Percentiles rank a stretch among this genome's conserved stretches.
phyloP scores from a whole-genome alignment of 2,888 invertebrate species.

The Eustalomyia histrio region DNA sequence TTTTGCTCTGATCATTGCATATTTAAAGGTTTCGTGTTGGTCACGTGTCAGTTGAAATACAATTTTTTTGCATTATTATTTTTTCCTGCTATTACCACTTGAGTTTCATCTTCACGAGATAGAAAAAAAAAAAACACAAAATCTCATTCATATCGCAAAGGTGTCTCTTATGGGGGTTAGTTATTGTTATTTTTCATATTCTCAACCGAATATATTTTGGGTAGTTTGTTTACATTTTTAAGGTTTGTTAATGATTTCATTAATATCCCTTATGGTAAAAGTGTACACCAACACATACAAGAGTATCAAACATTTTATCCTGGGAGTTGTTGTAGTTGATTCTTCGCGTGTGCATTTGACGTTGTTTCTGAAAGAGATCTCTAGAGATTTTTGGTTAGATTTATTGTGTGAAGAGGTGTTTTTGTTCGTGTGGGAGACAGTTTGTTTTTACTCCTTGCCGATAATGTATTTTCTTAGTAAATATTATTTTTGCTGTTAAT shows the following conservation, averaged over 20 bases:
- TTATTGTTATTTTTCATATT: conserved; percentile 32
- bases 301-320: conserved; percentile 20
- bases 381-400: conserved; percentile 56
- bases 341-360: conserved; percentile 30
- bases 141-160: conserved; percentile 41
- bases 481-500: conserved; percentile 60
- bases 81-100: conserved; percentile 48
- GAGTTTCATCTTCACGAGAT: conserved; percentile 32
- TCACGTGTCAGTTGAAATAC: conserved; percentile 61
- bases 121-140: conserved; percentile 26
- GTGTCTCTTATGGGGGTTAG: conserved; percentile 44
- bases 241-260: conserved; percentile 69
- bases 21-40: conserved; percentile 37
- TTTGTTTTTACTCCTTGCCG: conserved; percentile 42
- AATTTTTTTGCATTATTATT: conserved; percentile 24
- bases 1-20: conserved; percentile 24
- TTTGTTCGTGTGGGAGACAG: conserved; percentile 37
- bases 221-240: conserved; percentile 69
- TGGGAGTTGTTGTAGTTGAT: conserved; percentile 46
- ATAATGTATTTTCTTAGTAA: conserved; percentile 61
- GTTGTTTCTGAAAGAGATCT: conserved; percentile 45
- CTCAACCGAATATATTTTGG: conserved; percentile 2
- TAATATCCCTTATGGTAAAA: conserved; percentile 57
- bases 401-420: conserved; percentile 52
- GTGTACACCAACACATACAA: conserved; percentile 17